phyloP scores from a whole-genome alignment of 2,797 vertebrate species.

The Buceros bicornis region DNA sequence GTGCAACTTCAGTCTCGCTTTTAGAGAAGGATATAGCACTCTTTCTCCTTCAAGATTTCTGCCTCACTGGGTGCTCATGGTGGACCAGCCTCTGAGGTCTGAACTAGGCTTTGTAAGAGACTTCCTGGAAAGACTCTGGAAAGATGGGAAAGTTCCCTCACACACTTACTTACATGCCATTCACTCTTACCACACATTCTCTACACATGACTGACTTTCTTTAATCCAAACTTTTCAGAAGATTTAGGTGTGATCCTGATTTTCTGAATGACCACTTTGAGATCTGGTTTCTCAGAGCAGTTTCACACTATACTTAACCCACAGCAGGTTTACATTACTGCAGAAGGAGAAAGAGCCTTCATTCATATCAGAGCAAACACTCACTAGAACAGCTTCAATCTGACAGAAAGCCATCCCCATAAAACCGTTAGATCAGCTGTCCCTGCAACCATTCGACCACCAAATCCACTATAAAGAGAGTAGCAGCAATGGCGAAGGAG shows the following conservation, averaged over 20 bases:
- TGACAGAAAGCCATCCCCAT: neutral
- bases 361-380: neutral
- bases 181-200: neutral
- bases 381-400: neutral
- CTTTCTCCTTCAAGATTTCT: neutral
- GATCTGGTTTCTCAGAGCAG: neutral
- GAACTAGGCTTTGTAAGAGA: neutral
- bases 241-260: neutral
- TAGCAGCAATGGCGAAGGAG: neutral
- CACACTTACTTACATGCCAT: neutral
- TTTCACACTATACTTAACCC: neutral
- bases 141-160: neutral
- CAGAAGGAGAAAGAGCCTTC: slow-evolving; percentile 13
- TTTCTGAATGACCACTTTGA: neutral
- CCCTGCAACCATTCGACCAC: neutral
- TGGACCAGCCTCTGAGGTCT: neutral
- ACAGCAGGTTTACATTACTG: neutral
- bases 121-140: neutral
- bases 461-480: slow-evolving; percentile 26
- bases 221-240: neutral
- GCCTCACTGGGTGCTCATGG: neutral
- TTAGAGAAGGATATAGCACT: neutral
- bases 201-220: neutral
- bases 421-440: slow-evolving; percentile 17
- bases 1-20: neutral